A percentile compares a stretch with the other conserved stretches of the same genome.
Evolutionary conservation across 2,888 invertebrate genomes (phyloP).

Genomic region (Dolichomitus sp.): DNA sequence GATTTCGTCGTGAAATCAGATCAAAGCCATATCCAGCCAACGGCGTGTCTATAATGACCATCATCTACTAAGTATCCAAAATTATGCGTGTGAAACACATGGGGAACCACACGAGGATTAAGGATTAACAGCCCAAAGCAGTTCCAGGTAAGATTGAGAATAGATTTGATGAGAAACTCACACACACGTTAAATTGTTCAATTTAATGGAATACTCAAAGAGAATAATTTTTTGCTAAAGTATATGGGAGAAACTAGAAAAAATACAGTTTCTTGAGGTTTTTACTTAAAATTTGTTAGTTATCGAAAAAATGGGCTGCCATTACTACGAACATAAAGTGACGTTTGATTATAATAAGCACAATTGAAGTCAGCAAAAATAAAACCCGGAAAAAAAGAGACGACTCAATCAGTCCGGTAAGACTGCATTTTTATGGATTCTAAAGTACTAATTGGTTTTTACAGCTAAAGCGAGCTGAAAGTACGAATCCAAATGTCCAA

Average conservation of each 20-base stretch:
- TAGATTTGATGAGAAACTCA: background rate
- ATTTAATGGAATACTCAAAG: background rate
- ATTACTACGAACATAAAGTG: too few relatives aligned
- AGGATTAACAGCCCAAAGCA: too few relatives aligned
- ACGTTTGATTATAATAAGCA: too few relatives aligned
- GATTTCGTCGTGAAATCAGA: slow-evolving; percentile 37
- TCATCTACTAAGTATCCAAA: background rate
- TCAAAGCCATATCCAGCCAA: background rate
- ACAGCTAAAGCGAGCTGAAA: background rate
- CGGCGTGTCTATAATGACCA: background rate
- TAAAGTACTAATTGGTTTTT: background rate
- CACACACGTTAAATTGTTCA: background rate
- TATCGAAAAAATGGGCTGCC: too few relatives aligned
- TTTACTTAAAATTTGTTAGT: too few relatives aligned
- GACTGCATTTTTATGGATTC: background rate
- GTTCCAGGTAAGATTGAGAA: background rate
- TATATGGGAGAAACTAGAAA: too few relatives aligned
- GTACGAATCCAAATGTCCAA: background rate
- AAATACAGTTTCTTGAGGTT: too few relatives aligned
- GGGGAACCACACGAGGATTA: background rate
- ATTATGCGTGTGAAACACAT: background rate
- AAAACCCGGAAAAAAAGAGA: background rate
- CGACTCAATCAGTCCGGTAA: background rate
- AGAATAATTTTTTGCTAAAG: too few relatives aligned
- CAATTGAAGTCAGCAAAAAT: too few relatives aligned